Evolutionary conservation across 2,888 invertebrate species (phyloP).

Genomic region (Agrochola macilenta): DNA sequence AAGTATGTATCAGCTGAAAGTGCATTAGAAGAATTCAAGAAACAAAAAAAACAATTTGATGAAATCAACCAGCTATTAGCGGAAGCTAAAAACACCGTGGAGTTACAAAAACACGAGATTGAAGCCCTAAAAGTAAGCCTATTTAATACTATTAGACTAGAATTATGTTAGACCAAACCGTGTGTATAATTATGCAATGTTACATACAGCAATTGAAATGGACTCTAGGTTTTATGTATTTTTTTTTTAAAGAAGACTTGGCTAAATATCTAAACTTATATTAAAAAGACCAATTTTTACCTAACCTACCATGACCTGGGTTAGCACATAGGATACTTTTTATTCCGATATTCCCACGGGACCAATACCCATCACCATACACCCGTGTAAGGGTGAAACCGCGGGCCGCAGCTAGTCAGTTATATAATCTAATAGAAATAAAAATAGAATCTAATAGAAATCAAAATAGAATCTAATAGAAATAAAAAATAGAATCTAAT

Average conservation of each 20-base stretch:
- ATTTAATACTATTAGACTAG: constrained; percentile 32
- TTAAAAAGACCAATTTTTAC: no score
- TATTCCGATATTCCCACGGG: no score
- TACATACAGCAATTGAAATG: constrained; percentile 2
- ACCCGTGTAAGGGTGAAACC: no score
- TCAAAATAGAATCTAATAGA: no score
- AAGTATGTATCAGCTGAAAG: constrained; percentile 88
- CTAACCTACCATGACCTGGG: no score
- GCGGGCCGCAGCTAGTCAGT: no score
- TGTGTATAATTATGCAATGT: not conserved
- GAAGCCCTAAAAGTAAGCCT: constrained; percentile 82
- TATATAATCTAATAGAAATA: no score
- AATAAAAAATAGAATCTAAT: no score
- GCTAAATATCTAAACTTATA: not conserved
- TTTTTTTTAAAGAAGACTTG: not conserved
- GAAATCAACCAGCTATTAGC: constrained; percentile 86
- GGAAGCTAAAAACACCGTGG: constrained; percentile 84
- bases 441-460: no score
- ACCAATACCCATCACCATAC: no score
- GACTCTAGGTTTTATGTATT: not conserved
- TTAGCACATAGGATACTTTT: no score
- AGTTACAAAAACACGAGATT: constrained; percentile 86
- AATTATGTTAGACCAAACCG: not conserved
- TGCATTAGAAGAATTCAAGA: constrained; percentile 90
- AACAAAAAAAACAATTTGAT: constrained; percentile 89